Base-by-base conservation (phyloP, 2,888 invertebrate genomes). In the Amblyjoppa fuscipennis region DNA sequence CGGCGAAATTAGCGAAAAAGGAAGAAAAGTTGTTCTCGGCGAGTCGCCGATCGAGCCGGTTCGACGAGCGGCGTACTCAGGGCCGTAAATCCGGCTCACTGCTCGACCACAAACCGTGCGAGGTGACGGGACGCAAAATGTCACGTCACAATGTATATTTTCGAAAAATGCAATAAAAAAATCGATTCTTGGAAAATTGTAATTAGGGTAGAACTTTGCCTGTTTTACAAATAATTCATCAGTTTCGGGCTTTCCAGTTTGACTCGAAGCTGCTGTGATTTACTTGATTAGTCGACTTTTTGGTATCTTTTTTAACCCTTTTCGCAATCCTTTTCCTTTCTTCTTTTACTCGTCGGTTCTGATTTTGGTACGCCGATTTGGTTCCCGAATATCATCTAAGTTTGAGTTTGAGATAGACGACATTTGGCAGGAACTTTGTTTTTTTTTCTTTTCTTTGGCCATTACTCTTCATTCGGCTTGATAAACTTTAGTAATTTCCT, bases 241-340 rank as follows among this genome's bases (percentile, higher is more conserved):
- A 0, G 53, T n/a, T n/a, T 53, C 11, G 53, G 20, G 2, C 6
- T 20, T 53, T 11, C 53, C 53, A 53, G n/a, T 53, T 53, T 13
- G 53, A 53, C 53, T 53, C n/a, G 20, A 6, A n/a, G 20, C 11
- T 53, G 20, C 11, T 53, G 53, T n/a, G 4, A 53, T n/a, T 53
- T 53, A 53, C n/a, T 53, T 53, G 53, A 53, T 53, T 16, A 53
- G n/a, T n/a, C 16, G 53, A 53, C 20, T 53, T 53, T 53, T 53
- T 20, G 53, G 20, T 16, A n/a, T n/a, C 20, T 16, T 53, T 11
- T 16, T 20, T n/a, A n/a, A 38, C 7, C 38, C 3, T 38, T 7
- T 7, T 38, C 38, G 38, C 38, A 7, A 7, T 9, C 38, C 1
- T 38, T 38, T 7, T 7, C 9, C 7, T 38, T 6, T 53, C 11